Evolutionary conservation across 1,140 invertebrate genomes (phyloP).

Genomic region (Tachypleus tridentatus): DNA sequence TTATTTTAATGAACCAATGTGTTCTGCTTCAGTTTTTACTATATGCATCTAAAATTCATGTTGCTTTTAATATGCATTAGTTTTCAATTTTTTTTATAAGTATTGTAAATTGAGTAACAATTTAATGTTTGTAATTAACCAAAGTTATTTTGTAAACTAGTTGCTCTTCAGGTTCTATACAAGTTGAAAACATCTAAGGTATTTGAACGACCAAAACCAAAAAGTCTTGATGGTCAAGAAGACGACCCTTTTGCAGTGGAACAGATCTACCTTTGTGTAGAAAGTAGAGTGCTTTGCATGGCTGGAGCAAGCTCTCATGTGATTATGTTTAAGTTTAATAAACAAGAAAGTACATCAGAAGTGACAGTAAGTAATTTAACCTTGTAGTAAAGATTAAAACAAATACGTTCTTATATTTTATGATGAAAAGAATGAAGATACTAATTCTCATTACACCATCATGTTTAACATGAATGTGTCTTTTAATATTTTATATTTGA

Average conservation of each 20-base stretch:
- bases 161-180: constrained; percentile 86
- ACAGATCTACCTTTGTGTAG: constrained; percentile 79
- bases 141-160: constrained; percentile 27
- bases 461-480: too few relatives aligned
- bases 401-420: constrained; percentile 6
- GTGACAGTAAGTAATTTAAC: constrained; percentile 51
- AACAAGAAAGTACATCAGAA: constrained; percentile 72
- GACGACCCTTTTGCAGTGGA: constrained; percentile 91
- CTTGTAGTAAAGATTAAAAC: constrained; percentile 5
- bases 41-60: too few relatives aligned
- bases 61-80: too few relatives aligned
- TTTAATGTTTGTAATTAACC: neutral
- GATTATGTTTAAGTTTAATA: constrained; percentile 88
- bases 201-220: constrained; percentile 56
- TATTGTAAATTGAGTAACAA: constrained; percentile 4
- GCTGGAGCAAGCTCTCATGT: constrained; percentile 85
- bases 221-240: constrained; percentile 41
- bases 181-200: constrained; percentile 94
- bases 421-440: constrained; percentile 8
- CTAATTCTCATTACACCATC: constrained; percentile 1
- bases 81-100: neutral
- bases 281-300: constrained; percentile 76
- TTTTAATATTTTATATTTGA: too few relatives aligned
- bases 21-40: too few relatives aligned
- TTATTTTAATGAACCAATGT: too few relatives aligned